A percentile compares a stretch with the other conserved stretches of the same genome.
phyloP scores from a whole-genome alignment of 2,797 vertebrate species.

The Oophaga sylvatica region DNA sequence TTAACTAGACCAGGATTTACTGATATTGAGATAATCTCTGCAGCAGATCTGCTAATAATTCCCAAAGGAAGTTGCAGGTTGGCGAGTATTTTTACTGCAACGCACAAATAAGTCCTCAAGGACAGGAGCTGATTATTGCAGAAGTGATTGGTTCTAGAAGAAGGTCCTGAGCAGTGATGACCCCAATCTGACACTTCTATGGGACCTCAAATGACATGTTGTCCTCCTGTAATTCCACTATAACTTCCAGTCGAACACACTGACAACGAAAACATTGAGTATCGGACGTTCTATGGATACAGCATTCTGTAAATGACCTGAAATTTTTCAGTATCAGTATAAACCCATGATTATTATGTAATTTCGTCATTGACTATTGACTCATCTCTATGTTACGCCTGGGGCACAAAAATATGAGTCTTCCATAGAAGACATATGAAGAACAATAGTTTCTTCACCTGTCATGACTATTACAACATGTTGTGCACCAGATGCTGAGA shows the following conservation, averaged over 20 bases:
- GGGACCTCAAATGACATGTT: not conserved
- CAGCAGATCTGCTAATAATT: too few relatives aligned
- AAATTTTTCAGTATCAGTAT: not conserved
- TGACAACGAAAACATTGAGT: not conserved
- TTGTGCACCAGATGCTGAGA: not conserved
- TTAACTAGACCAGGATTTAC: too few relatives aligned
- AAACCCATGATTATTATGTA: not conserved
- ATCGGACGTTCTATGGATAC: not conserved
- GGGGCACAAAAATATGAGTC: not conserved
- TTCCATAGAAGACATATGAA: not conserved
- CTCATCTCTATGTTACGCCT: not conserved
- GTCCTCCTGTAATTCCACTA: not conserved
- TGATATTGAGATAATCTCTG: too few relatives aligned
- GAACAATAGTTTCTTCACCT: not conserved
- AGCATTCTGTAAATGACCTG: not conserved
- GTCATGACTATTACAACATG: not conserved
- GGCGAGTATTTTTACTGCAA: too few relatives aligned
- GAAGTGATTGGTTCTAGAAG: too few relatives aligned
- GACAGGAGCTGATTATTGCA: too few relatives aligned
- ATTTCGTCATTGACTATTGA: not conserved
- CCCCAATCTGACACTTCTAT: too few relatives aligned
- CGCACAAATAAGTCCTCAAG: too few relatives aligned
- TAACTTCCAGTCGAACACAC: not conserved
- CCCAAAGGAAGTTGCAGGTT: too few relatives aligned
- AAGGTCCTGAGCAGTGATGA: too few relatives aligned